Percentiles rank a stretch among this genome's conserved stretches.
Conservation (phyloP, 2,888 invertebrate species). For the Stegophylla sp. region DNA sequence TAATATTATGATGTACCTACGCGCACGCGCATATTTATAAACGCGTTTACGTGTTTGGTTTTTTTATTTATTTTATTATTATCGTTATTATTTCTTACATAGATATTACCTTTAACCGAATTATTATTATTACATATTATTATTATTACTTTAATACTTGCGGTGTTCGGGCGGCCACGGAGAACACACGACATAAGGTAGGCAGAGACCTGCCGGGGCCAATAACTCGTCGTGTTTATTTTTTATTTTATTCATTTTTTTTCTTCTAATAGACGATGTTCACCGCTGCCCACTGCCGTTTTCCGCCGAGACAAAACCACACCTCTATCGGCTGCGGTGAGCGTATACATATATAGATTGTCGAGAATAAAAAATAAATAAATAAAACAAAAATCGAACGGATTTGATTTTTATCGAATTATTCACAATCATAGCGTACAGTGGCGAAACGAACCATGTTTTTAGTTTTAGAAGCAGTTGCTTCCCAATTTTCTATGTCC, state of each 20-base stretch:
- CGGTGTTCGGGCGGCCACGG: background rate
- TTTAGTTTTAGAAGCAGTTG: no score
- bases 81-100: constrained; percentile 30
- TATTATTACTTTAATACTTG: constrained; percentile 5
- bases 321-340: background rate
- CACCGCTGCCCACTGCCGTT: constrained; percentile 3
- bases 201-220: constrained; percentile 56
- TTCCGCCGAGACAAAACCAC: constrained; percentile 26
- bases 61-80: constrained; percentile 13
- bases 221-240: constrained; percentile 58
- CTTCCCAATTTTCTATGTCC: no score
- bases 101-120: constrained; percentile 27
- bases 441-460: no score
- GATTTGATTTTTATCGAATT: background rate
- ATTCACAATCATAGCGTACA: background rate
- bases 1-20: no score
- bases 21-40: background rate
- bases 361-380: no score
- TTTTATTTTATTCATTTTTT: no score
- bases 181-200: constrained; percentile 35
- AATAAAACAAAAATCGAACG: no score
- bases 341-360: no score
- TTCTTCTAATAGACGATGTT: constrained; percentile 14
- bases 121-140: constrained; percentile 32
- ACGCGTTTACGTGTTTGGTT: constrained; percentile 1